These are phyloP conservation scores for Staurois parvus DNA, from an alignment of 2,797 vertebrate genomes.

Conservation along the genomic window DNA sequence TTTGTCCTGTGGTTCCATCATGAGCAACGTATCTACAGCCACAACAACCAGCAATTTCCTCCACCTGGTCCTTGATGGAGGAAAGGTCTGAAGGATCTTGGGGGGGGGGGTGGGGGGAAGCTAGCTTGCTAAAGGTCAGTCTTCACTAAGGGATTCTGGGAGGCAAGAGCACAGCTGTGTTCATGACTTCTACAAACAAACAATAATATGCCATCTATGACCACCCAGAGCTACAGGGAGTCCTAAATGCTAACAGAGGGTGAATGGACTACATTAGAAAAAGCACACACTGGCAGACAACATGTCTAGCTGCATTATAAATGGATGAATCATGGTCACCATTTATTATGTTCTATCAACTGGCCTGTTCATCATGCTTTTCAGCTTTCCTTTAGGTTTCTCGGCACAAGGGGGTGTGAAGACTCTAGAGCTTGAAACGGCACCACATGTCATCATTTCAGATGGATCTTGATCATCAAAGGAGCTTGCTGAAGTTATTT, in stretches of 20 bases:
- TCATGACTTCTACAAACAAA: conserved; percentile 21
- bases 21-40: background rate
- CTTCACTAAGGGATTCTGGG: background rate
- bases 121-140: background rate
- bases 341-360: conserved; percentile 93
- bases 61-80: background rate
- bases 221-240: conserved; percentile 14
- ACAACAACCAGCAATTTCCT: background rate
- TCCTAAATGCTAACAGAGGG: conserved; percentile 20
- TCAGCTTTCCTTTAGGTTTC: conserved; percentile 77
- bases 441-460: conserved; percentile 71
- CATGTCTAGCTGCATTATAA: conserved; percentile 82
- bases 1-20: background rate
- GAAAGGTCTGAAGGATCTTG: background rate
- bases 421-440: conserved; percentile 46
- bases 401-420: conserved; percentile 72
- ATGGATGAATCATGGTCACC: conserved; percentile 77
- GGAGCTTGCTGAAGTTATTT: conserved; percentile 62
- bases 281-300: conserved; percentile 61
- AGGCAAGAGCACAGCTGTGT: conserved; percentile 17
- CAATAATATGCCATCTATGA: conserved; percentile 8
- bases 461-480: conserved; percentile 7
- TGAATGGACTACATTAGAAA: conserved; percentile 60
- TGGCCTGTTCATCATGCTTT: conserved; percentile 89
- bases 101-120: background rate